phyloP scores from a whole-genome alignment of 2,797 vertebrate genomes.

The Okamejei kenojei region DNA sequence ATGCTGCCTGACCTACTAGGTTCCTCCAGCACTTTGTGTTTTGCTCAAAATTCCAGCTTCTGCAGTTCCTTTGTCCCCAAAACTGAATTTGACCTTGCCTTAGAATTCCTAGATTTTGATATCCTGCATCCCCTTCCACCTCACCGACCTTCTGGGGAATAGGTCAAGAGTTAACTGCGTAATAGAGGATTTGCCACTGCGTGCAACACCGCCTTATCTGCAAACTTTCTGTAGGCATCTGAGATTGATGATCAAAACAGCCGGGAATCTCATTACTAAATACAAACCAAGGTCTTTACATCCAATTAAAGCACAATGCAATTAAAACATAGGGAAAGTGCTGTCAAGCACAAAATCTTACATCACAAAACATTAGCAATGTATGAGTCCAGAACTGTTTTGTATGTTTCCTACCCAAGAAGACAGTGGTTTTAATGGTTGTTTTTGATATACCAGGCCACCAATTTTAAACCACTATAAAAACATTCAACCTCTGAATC shows the following conservation, averaged over 20 bases:
- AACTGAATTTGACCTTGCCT: constrained; percentile 48
- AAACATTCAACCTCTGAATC: not conserved
- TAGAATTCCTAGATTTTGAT: not conserved
- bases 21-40: too few relatives aligned
- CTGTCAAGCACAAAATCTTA: not conserved
- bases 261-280: not conserved
- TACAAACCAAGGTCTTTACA: not conserved
- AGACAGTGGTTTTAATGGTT: not conserved
- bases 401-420: not conserved
- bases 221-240: not conserved
- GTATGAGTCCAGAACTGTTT: not conserved
- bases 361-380: not conserved
- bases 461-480: not conserved
- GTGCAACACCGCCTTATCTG: not conserved
- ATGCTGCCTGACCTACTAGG: too few relatives aligned
- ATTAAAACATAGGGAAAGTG: not conserved
- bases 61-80: not conserved
- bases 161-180: not conserved
- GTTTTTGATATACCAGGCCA: not conserved
- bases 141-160: not conserved
- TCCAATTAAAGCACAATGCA: not conserved
- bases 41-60: too few relatives aligned
- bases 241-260: not conserved
- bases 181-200: not conserved
- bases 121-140: too few relatives aligned